These are phyloP conservation scores for Enteromius viviparus DNA, from an alignment of 2,797 vertebrate genomes.

Conservation along the genomic window DNA sequence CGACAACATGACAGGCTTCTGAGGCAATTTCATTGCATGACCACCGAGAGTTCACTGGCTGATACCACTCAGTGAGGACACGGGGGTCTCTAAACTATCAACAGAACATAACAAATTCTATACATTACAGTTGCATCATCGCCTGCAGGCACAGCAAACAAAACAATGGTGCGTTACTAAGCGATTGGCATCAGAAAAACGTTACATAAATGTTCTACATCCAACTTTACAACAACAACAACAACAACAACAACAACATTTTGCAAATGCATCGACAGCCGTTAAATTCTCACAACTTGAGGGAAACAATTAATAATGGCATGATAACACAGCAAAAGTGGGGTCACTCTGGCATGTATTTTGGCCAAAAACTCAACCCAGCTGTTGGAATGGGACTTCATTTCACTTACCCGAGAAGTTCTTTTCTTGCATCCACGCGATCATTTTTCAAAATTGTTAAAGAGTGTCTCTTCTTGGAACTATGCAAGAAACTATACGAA, in stretches of 20 bases:
- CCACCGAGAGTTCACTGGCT: slow-evolving; percentile 75
- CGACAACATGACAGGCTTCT: slow-evolving; percentile 68
- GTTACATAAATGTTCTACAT: not conserved
- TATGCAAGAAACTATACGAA: slow-evolving; percentile 88
- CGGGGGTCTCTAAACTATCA: slow-evolving; percentile 62
- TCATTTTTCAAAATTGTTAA: slow-evolving; percentile 60
- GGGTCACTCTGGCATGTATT: not conserved
- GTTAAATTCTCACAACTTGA: not conserved
- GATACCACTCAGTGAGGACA: slow-evolving; percentile 66
- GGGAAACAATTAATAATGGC: not conserved
- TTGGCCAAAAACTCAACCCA: slow-evolving; percentile 22
- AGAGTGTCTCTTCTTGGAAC: slow-evolving; percentile 72
- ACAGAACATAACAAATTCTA: slow-evolving; percentile 33
- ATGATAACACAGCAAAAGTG: slow-evolving; percentile 3
- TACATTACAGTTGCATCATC: slow-evolving; percentile 36
- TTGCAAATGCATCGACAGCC: slow-evolving; percentile 20
- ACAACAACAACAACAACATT: slow-evolving; percentile 11
- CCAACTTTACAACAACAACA: slow-evolving; percentile 5
- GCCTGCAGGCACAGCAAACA: slow-evolving; percentile 29
- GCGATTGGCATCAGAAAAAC: not conserved
- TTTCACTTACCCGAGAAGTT: slow-evolving; percentile 65
- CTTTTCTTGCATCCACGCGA: slow-evolving; percentile 57
- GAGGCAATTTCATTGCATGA: slow-evolving; percentile 68
- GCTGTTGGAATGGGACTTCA: slow-evolving; percentile 62
- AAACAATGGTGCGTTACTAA: slow-evolving; percentile 13